Conservation (phyloP, 1,140 invertebrate species). For the Coenobita brevimanus region DNA sequence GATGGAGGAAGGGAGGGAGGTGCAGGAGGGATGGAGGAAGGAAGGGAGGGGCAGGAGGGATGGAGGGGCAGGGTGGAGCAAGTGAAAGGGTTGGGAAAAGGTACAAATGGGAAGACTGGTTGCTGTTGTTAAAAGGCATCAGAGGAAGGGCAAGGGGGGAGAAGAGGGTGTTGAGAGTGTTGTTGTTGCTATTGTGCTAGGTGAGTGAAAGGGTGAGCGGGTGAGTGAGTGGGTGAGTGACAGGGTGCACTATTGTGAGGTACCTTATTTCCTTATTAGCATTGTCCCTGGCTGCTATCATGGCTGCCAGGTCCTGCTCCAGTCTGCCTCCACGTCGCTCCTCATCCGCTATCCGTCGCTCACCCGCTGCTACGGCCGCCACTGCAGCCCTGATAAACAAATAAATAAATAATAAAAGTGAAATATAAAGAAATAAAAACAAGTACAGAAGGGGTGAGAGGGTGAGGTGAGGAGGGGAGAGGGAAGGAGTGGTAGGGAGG, state of each 20-base stretch:
- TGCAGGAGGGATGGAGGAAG: background rate
- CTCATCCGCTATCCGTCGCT: constrained; percentile 22
- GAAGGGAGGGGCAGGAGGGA: constrained; percentile 5
- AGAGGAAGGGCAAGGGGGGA: no score
- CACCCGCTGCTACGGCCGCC: constrained; percentile 23
- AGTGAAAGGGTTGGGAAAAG: background rate
- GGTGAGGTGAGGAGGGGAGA: background rate
- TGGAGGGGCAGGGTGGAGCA: background rate
- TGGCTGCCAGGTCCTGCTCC: constrained; percentile 48
- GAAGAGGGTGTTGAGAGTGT: no score
- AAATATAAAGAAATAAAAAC: background rate
- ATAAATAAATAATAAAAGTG: background rate
- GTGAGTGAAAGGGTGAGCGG: no score
- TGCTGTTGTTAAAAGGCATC: no score
- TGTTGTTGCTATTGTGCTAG: no score
- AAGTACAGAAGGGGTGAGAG: background rate
- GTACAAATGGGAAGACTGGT: no score
- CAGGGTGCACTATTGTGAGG: no score
- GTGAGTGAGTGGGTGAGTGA: no score
- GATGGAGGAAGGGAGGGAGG: background rate
- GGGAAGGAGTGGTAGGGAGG: background rate
- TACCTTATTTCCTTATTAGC: constrained; percentile 57
- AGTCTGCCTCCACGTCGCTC: constrained; percentile 33
- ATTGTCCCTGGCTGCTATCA: constrained; percentile 15
- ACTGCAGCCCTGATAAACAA: constrained; percentile 24